Base-by-base conservation (phyloP, 1,140 invertebrate genomes). In the Antheraea mylitta region DNA sequence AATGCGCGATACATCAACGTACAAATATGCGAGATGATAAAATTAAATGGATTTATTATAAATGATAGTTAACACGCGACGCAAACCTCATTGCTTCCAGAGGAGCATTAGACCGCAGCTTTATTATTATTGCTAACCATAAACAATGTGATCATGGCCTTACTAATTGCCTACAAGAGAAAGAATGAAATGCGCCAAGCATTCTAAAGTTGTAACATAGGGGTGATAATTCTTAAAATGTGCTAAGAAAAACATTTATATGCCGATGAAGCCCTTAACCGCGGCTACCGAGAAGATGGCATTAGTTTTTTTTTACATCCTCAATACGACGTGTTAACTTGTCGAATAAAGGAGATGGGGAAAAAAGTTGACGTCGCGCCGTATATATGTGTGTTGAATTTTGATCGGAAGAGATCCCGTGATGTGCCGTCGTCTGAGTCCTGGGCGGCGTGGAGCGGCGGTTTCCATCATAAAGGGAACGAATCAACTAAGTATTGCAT, bases 261-360 rank as follows among this genome's bases (percentile, higher is more conserved):
- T 75, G 76, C 73, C 61, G 67, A n/a, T 63, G 22, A 58, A 62
- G 67, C 58, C 45, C 60, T 58, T 45, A 64, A 61, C 60, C 58
- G 48, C 66, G 62, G 69, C 71, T 70, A 72, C 71, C 70, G 70
- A 72, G 70, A 74, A 75, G 64, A 68, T 62, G 69, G 65, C 63
- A 53, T 73, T 67, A 68, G 66, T 65, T 80, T 80, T 79, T 69
- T 76, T 76, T 48, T 65, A 78, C 76, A 78, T 80, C 76, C 78
- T 76, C 76, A 60, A 70, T 68, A 69, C 71, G 58, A 80, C 72
- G 78, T 78, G 78, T 78, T 74, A 77, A 78, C 68, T 76, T 68
- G 70, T 69, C 70, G 70, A 70, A 71, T 71, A 58, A 68, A 68
- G 71, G 70, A 75, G 74, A 76, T 73, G 71, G 67, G 22, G 72